These are phyloP conservation scores for Sterna hirundo DNA, from an alignment of 2,113 vertebrate species.

Conservation along the genomic window DNA sequence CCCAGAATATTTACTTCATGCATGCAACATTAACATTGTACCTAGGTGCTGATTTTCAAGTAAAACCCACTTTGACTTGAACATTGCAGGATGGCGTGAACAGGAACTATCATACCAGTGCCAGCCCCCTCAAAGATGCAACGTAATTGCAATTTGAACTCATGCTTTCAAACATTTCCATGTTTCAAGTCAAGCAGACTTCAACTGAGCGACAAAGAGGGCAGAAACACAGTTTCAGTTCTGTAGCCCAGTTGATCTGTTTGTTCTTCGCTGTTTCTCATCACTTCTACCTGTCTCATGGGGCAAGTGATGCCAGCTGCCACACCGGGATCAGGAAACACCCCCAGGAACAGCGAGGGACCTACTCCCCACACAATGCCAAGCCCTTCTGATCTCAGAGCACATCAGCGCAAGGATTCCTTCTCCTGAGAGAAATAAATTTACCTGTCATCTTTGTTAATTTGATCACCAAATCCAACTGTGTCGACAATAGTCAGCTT, in stretches of 20 bases:
- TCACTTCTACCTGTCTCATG: background rate
- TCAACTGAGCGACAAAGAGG: background rate
- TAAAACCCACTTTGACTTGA: background rate
- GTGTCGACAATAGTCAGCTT: conserved; percentile 84
- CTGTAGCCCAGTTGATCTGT: no score
- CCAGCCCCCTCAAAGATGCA: background rate
- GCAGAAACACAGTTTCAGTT: background rate
- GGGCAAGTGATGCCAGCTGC: background rate
- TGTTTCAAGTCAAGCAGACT: background rate
- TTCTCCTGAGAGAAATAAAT: background rate
- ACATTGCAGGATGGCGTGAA: background rate
- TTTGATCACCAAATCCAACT: conserved; percentile 83
- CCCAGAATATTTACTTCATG: background rate
- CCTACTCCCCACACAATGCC: background rate
- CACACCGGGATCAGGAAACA: background rate
- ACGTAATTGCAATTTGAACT: background rate
- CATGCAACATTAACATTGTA: background rate
- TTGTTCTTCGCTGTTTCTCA: background rate
- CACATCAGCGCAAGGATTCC: rapidly evolving
- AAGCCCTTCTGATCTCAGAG: background rate
- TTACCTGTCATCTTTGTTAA: conserved; percentile 87
- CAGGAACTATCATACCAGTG: background rate
- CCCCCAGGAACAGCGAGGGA: background rate
- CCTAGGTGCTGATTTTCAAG: background rate
- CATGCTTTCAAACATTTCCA: background rate